These are phyloP conservation scores for Neocrepidodera transversa DNA, from an alignment of 2,888 invertebrate genomes.

Conservation along the genomic window DNA sequence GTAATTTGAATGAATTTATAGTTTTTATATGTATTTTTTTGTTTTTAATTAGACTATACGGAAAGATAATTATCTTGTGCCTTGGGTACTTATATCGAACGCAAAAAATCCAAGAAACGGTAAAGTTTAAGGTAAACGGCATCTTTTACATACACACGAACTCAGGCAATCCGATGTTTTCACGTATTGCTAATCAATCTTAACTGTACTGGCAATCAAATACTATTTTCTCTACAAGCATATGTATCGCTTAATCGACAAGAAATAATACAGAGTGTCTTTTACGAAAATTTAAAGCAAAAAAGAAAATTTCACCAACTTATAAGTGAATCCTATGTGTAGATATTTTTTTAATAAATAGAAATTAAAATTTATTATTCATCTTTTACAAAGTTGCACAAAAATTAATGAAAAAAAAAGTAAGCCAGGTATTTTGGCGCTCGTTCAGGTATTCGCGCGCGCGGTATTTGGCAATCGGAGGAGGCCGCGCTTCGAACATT, in stretches of 20 bases:
- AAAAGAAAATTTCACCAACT: too few species aligned
- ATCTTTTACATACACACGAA: slow-evolving; percentile 16
- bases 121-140: slow-evolving; percentile 7
- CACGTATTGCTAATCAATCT: slow-evolving; percentile 19
- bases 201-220: slow-evolving; percentile 19
- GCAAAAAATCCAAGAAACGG: neutral
- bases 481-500: slow-evolving; percentile 30
- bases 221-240: slow-evolving; percentile 10
- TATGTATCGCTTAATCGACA: slow-evolving; percentile 10
- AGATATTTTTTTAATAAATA: too few species aligned
- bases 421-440: slow-evolving; percentile 39
- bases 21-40: too few species aligned
- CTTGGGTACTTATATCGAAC: neutral
- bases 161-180: slow-evolving; percentile 11
- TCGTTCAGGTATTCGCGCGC: slow-evolving; percentile 36
- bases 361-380: too few species aligned
- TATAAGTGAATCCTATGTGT: too few species aligned
- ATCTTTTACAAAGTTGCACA: too few species aligned
- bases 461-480: slow-evolving; percentile 36
- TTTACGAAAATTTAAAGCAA: too few species aligned
- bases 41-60: too few species aligned
- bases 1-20: too few species aligned
- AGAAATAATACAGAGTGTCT: neutral
- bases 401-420: slow-evolving; percentile 8
- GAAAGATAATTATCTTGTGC: too few species aligned